Conservation (phyloP, 23 tunicate genomes). For the Diplosoma virens region DNA sequence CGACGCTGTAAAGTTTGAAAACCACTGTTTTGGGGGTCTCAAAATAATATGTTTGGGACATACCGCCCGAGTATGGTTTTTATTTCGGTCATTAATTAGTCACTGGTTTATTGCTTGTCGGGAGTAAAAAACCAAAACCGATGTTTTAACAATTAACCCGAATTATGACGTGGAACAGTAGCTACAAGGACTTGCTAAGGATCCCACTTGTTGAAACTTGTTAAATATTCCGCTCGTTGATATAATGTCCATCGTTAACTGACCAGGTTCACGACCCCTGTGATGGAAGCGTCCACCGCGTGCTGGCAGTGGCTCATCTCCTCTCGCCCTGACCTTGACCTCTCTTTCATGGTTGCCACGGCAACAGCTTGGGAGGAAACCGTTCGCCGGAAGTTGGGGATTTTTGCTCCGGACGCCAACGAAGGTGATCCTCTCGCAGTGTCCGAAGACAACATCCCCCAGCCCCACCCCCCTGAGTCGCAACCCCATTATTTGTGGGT, state of each 20-base stretch:
- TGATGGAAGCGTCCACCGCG: slow-evolving; percentile 63
- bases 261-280: slow-evolving; percentile 4
- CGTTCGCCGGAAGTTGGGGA: slow-evolving; percentile 54
- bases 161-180: too few relatives aligned
- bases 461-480: slow-evolving; percentile 68
- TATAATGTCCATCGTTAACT: not conserved
- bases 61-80: too few relatives aligned
- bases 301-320: slow-evolving; percentile 98
- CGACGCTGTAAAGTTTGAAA: too few relatives aligned
- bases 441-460: slow-evolving; percentile 67
- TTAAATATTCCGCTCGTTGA: too few relatives aligned
- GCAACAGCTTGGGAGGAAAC: slow-evolving; percentile 81
- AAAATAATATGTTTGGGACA: too few relatives aligned
- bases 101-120: too few relatives aligned
- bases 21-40: too few relatives aligned
- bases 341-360: slow-evolving; percentile 68
- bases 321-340: slow-evolving; percentile 62
- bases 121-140: too few relatives aligned
- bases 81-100: too few relatives aligned
- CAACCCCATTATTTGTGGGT: slow-evolving; percentile 83
- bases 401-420: slow-evolving; percentile 47
- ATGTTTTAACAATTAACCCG: too few relatives aligned
- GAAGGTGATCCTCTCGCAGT: slow-evolving; percentile 98
- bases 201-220: too few relatives aligned
- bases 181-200: too few relatives aligned